Conservation (phyloP, 2,797 vertebrate genomes). For the Melanotaenia pygmaea region DNA sequence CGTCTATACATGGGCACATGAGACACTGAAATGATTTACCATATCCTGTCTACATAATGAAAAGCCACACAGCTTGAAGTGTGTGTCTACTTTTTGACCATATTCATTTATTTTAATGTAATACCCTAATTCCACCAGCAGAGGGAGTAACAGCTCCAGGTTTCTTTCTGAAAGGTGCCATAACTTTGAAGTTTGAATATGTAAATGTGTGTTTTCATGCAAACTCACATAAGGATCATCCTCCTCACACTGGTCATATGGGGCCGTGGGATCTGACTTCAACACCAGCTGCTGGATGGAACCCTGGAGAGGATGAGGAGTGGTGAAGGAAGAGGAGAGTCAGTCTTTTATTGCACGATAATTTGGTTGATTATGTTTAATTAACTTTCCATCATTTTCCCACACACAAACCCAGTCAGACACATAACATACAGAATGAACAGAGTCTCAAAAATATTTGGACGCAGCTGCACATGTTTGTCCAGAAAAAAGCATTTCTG, state of each 20-base stretch:
- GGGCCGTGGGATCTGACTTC: constrained; percentile 85
- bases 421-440: background rate
- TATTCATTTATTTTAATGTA: background rate
- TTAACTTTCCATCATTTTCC: constrained; percentile 17
- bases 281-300: constrained; percentile 93
- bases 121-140: constrained; percentile 42
- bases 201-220: background rate
- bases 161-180: background rate
- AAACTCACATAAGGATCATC: constrained; percentile 93
- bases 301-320: constrained; percentile 80
- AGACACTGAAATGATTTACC: background rate
- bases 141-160: constrained; percentile 49
- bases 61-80: background rate
- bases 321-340: constrained; percentile 2
- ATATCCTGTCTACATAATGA: background rate
- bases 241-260: constrained; percentile 92
- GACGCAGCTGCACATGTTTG: too few relatives aligned
- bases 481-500: too few relatives aligned
- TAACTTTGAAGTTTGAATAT: background rate
- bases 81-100: background rate
- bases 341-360: constrained; percentile 20
- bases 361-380: constrained; percentile 35
- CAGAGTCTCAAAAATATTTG: background rate
- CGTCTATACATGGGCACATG: background rate
- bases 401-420: constrained; percentile 7